Base-by-base conservation (phyloP, 2,797 vertebrate genomes). In the Rhadinocentrus ornatus region DNA sequence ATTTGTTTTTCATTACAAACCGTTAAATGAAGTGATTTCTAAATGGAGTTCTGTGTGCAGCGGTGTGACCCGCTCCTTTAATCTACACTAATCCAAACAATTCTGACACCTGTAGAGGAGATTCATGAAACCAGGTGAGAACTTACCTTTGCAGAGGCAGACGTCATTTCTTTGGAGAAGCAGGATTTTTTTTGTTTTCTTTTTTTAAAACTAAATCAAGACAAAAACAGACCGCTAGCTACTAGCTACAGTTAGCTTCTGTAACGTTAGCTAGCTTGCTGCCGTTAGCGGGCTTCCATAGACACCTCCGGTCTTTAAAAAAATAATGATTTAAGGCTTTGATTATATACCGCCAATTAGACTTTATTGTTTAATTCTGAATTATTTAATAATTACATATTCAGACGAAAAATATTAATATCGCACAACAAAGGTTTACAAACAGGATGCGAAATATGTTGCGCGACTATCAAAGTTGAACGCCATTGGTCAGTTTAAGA, bases 81-180 rank as follows among this genome's bases (percentile, higher is more conserved):
- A 20, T 15, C 26, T 53, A 10, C 0, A 9, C n/a, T 57, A 0
- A 39, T 44, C 22, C 26, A 27, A 24, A 16, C 0, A 12, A 7
- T 1, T 18, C 13, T 13, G 16, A 10, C 32, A 48, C 16, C 11
- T 0, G 1, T 9, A 24, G 1, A 20, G 48, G 20, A 0, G 7
- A 8, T 12, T 20, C 1, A 20, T 9, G 0, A 3, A 13, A 31
- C 0, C 62, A 56, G 20, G 22, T 6, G 1, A 8, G 11, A 8
- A 27, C 84, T 83, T 73, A 95, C 94, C 92, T 95, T 95, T 1
- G 94, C 93, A 20, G 94, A 95, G 2, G 94, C 94, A 4, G 94
- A 95, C 70, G 94, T 94, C 94, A 95, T 95, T 22, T 53, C 77
- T 46, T 1, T 3, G 12, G 35, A 54, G 2, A 1, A 2, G 22